Conservation (phyloP, 2,113 vertebrate genomes). For the Mobula hypostoma region DNA sequence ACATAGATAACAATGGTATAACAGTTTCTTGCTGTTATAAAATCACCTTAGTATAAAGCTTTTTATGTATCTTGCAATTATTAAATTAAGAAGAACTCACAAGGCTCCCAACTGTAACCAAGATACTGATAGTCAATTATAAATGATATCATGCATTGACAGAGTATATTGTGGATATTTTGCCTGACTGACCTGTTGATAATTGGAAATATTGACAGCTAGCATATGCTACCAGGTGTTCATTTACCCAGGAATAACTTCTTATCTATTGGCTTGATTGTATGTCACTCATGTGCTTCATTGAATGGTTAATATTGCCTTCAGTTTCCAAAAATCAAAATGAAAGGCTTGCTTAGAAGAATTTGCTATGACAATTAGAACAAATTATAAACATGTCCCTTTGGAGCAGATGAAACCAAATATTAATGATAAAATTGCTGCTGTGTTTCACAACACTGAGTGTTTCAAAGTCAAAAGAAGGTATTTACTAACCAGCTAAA, state of each 20-base stretch:
- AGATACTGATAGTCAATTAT: not conserved
- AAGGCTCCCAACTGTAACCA: too few species aligned
- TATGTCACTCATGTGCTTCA: slow-evolving; percentile 16
- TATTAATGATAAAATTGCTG: slow-evolving; percentile 23
- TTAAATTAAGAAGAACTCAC: too few species aligned
- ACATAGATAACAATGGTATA: too few species aligned
- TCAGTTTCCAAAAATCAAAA: slow-evolving; percentile 34
- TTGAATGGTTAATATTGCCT: slow-evolving; percentile 17
- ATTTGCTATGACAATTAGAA: slow-evolving; percentile 25
- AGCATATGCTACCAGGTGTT: not conserved
- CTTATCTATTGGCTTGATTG: not conserved
- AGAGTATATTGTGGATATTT: not conserved
- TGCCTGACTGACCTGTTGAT: not conserved
- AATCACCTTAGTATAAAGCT: too few species aligned
- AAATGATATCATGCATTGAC: not conserved
- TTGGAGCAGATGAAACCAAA: slow-evolving; percentile 29
- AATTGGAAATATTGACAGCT: not conserved
- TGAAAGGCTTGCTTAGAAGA: slow-evolving; percentile 18
- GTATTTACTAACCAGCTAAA: not conserved
- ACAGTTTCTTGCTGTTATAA: too few species aligned
- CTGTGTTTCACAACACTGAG: slow-evolving; percentile 7
- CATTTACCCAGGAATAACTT: not conserved
- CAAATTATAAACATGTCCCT: slow-evolving; percentile 13
- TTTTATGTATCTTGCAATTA: too few species aligned
- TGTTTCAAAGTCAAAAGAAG: slow-evolving; percentile 25